phyloP scores from a whole-genome alignment of 2,888 invertebrate genomes.

The Polymixis flavicincta region DNA sequence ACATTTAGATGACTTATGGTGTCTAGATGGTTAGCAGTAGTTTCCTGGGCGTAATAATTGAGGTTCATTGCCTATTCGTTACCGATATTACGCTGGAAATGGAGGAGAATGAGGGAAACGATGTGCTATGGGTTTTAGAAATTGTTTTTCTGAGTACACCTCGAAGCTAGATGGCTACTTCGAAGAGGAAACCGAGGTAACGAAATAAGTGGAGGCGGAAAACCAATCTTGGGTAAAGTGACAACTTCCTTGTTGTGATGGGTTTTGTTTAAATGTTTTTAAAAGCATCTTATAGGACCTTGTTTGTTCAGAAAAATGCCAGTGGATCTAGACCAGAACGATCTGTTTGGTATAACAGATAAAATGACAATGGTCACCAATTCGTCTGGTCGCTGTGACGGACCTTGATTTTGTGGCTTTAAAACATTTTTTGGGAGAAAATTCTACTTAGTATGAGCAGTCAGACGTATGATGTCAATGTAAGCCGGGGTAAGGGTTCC shows the following conservation, averaged over 20 bases:
- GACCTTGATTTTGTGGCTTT: too few relatives aligned
- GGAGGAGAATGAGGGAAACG: slow-evolving; percentile 8
- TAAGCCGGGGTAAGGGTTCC: too few relatives aligned
- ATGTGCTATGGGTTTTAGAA: slow-evolving; percentile 31
- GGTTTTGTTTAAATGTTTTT: background rate
- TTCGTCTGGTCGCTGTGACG: too few relatives aligned
- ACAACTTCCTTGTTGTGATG: background rate
- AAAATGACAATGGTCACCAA: too few relatives aligned
- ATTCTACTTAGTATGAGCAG: too few relatives aligned
- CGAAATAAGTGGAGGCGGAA: background rate
- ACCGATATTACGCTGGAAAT: slow-evolving; percentile 40
- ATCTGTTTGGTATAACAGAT: too few relatives aligned
- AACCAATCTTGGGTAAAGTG: background rate
- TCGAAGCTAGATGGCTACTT: background rate
- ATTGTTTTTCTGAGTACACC: slow-evolving; percentile 39
- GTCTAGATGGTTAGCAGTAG: slow-evolving; percentile 46
- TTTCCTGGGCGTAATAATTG: slow-evolving; percentile 60
- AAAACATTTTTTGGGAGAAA: too few relatives aligned
- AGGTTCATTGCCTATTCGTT: slow-evolving; percentile 56
- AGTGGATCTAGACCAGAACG: background rate
- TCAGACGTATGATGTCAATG: too few relatives aligned
- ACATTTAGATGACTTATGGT: slow-evolving; percentile 61
- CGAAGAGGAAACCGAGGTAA: background rate
- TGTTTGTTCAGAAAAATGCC: background rate
- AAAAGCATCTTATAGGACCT: background rate